A percentile compares a stretch with the other conserved stretches of the same genome.
These are phyloP conservation scores for Chrysolina haemoptera DNA, from an alignment of 2,888 invertebrate species.

Conservation along the genomic window DNA sequence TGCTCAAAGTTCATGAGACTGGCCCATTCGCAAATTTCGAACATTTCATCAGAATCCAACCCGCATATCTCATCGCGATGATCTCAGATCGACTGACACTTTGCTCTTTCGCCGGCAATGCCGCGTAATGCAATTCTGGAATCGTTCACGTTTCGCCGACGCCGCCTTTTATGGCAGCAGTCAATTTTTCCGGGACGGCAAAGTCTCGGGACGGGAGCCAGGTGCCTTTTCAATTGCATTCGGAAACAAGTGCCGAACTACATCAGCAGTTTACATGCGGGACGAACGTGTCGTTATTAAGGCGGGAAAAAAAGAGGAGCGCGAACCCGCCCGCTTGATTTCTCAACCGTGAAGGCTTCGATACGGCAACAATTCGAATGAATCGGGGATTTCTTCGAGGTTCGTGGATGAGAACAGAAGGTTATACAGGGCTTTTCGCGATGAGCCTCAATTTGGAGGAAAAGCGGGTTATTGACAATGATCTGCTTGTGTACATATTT, in stretches of 20 bases:
- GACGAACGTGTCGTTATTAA: constrained; percentile 46
- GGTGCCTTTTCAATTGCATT: constrained; percentile 56
- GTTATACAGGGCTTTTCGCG: background rate
- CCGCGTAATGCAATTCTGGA: constrained; percentile 51
- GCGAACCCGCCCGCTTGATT: background rate
- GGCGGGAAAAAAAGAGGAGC: constrained; percentile 27
- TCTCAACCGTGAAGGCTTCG: background rate
- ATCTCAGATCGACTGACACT: background rate
- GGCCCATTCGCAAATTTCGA: too few relatives aligned
- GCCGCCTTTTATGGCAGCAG: constrained; percentile 55
- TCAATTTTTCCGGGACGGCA: constrained; percentile 54
- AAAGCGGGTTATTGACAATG: too few relatives aligned
- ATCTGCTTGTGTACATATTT: too few relatives aligned
- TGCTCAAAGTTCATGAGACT: too few relatives aligned
- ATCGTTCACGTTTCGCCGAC: constrained; percentile 62
- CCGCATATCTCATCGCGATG: background rate
- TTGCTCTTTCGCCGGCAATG: constrained; percentile 27
- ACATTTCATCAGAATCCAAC: background rate
- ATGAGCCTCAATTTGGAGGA: too few relatives aligned
- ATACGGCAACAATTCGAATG: background rate
- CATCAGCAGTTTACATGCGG: constrained; percentile 56
- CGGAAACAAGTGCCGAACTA: constrained; percentile 57
- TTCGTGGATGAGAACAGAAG: background rate
- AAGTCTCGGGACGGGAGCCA: constrained; percentile 40
- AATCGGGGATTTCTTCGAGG: background rate